These are phyloP conservation scores for Philonicus albiceps DNA, from an alignment of 2,888 invertebrate species.

Conservation along the genomic window DNA sequence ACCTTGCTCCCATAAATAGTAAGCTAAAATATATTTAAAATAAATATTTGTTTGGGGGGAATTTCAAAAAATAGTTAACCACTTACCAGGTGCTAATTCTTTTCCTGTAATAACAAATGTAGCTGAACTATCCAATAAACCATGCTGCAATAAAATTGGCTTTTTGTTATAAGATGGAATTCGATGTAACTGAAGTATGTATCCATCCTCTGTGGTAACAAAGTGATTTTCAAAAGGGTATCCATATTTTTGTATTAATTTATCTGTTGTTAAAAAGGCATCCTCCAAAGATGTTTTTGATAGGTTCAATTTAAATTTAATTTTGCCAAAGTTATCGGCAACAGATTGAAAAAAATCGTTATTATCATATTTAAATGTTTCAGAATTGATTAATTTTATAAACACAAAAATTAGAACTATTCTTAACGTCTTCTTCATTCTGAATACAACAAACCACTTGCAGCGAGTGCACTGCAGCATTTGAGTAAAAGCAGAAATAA, in stretches of 20 bases:
- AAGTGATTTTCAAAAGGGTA: constrained; percentile 69
- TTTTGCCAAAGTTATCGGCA: background rate
- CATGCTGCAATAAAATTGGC: constrained; percentile 69
- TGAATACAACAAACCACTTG: background rate
- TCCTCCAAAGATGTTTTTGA: background rate
- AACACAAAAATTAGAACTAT: background rate
- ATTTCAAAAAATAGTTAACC: background rate
- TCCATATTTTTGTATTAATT: constrained; percentile 62
- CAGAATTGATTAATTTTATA: background rate
- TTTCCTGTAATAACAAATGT: constrained; percentile 75
- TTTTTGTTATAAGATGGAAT: constrained; percentile 65
- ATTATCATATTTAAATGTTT: background rate
- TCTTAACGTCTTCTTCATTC: background rate
- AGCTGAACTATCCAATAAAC: constrained; percentile 72
- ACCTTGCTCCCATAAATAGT: constrained; percentile 69
- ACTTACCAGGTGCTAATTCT: constrained; percentile 67
- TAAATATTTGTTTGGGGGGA: background rate
- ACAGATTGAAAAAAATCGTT: background rate
- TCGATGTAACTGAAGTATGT: constrained; percentile 74
- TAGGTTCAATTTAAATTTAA: background rate
- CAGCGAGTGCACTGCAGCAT: background rate
- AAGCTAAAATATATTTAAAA: constrained; percentile 52
- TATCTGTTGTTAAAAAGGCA: constrained; percentile 8
- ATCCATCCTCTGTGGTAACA: constrained; percentile 75
- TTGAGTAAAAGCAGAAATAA: background rate